Base-by-base conservation (phyloP, 2,888 invertebrate genomes). In the Idaea aversata region DNA sequence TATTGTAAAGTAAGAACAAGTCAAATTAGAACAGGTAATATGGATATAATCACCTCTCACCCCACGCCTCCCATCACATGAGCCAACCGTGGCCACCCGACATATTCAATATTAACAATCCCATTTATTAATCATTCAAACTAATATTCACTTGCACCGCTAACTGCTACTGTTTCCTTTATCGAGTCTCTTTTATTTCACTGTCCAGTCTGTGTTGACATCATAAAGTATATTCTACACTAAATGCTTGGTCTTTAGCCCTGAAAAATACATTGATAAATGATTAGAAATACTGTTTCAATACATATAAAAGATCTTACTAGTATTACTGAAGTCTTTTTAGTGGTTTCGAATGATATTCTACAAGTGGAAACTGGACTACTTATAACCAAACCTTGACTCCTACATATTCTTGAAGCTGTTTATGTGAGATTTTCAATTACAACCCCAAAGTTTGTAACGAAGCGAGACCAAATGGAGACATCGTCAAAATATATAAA, bases 61-160 rank as follows among this genome's bases (percentile, higher is more conserved):
- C 93, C 91, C 86, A 89, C 92, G 85, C 91, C 93, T 79, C 92
- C 91, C 91, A 90, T 90, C 88, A 91, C 93, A 89, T 77, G 68
- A 83, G 79, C 85, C 84, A 83, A 77, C 83, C 78, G 77, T 82
- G 76, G 87, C 83, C 75, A 75, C 80, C 80, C 76, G 83, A 74
- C 82, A 84, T 82, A 82, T 76, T 82, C 81, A 78, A 75, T 62
- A 72, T 80, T 83, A 83, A 86, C 82, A 68, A 73, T 74, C 80
- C 75, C 82, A 78, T 79, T 80, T 82, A 75, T 69, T 73, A 73
- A 74, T 75, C 82, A 81, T 79, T 73, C 74, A 71, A 76, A 72
- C 71, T 72, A 72, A 77, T 67, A 69, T 67, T 66, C 61, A 63
- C 69, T 69, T 66, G 65, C 72, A 70, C 61, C 57, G 67, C 64